These are phyloP conservation scores for Charaxes varanes DNA, from an alignment of 1,140 invertebrate genomes.

Conservation along the genomic window DNA sequence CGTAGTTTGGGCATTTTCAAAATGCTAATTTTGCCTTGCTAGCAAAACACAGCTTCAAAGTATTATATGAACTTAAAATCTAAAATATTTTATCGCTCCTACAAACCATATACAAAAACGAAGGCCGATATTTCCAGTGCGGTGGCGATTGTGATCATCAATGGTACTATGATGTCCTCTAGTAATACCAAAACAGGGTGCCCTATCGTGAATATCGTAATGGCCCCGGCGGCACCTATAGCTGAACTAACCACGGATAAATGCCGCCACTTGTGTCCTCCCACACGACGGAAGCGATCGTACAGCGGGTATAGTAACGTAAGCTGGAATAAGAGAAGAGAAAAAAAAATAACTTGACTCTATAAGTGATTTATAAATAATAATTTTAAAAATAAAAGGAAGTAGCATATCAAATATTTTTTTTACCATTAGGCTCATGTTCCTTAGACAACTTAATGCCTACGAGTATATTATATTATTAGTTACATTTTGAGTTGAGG, in stretches of 20 bases:
- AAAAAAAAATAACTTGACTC: neutral
- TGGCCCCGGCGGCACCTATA: slow-evolving; percentile 22
- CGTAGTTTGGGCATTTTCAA: no score
- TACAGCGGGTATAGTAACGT: slow-evolving; percentile 41
- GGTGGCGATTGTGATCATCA: slow-evolving; percentile 35
- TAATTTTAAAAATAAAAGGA: no score
- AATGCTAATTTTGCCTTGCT: no score
- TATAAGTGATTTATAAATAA: no score
- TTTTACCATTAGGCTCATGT: neutral
- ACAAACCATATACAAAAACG: slow-evolving; percentile 52
- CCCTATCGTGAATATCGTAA: slow-evolving; percentile 26
- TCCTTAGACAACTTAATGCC: neutral
- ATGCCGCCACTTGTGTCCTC: slow-evolving; percentile 38
- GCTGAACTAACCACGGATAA: slow-evolving; percentile 27
- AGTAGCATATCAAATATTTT: neutral
- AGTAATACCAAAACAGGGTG: slow-evolving; percentile 27
- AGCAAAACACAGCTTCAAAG: no score
- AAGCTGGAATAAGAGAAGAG: slow-evolving; percentile 32
- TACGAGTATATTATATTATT: neutral
- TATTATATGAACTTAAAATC: no score
- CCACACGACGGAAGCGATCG: slow-evolving; percentile 40
- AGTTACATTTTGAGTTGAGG: no score
- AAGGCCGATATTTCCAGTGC: slow-evolving; percentile 43
- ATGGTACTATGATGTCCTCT: slow-evolving; percentile 37
- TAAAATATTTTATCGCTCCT: no score